Percentiles rank a stretch among this genome's conserved stretches.
phyloP scores from a whole-genome alignment of 2,113 vertebrate species.

The Strigops habroptila region DNA sequence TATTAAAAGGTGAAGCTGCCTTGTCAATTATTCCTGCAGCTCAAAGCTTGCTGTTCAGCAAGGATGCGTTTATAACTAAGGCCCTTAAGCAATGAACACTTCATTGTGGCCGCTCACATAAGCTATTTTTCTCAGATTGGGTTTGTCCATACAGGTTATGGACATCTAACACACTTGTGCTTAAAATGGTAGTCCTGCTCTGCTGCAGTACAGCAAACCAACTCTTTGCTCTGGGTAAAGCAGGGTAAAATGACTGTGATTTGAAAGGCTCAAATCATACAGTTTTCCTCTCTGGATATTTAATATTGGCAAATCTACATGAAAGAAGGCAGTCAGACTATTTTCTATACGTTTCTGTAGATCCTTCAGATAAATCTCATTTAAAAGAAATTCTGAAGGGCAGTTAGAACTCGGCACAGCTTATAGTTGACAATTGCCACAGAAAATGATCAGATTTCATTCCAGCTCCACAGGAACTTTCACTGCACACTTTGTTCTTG shows the following conservation, averaged over 20 bases:
- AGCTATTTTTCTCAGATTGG: background rate
- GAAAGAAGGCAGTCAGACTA: background rate
- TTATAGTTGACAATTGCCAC: background rate
- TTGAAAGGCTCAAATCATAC: background rate
- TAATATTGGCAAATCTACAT: background rate
- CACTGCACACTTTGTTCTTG: background rate
- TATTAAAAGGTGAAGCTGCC: background rate
- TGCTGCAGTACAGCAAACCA: background rate
- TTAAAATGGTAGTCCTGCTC: background rate
- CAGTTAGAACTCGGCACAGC: background rate
- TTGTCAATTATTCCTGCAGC: background rate
- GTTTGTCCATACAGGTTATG: background rate
- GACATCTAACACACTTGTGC: background rate
- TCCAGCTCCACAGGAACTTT: background rate
- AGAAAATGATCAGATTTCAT: background rate
- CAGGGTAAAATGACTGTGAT: background rate
- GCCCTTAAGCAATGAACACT: background rate
- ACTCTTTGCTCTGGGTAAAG: background rate
- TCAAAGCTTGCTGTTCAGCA: background rate
- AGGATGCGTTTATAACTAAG: background rate
- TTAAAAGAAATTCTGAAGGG: background rate
- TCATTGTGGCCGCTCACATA: background rate
- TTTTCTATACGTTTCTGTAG: background rate
- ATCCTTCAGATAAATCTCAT: background rate
- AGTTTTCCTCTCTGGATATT: background rate